Evolutionary conservation across 2,797 vertebrate species (phyloP).

Genomic region (Sebastes elongatus): DNA sequence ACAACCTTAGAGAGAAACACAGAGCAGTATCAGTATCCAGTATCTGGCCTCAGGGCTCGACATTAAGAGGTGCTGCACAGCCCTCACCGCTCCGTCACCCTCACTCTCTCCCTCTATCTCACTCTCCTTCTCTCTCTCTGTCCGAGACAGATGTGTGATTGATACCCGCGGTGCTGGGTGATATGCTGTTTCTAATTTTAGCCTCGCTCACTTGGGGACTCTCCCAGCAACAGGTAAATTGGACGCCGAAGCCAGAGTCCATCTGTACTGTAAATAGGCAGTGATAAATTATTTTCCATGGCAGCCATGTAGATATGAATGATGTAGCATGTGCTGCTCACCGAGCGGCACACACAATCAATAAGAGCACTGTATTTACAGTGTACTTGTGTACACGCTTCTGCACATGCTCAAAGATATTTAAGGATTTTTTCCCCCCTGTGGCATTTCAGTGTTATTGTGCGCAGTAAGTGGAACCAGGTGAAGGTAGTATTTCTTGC

Average conservation of each 20-base stretch:
- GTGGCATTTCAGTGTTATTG: neutral
- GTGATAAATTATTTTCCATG: slow-evolving; percentile 71
- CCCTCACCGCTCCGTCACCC: slow-evolving; percentile 22
- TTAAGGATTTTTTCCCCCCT: neutral
- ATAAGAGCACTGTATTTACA: neutral
- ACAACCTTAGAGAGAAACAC: neutral
- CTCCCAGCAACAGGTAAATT: slow-evolving; percentile 77
- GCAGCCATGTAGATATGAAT: slow-evolving; percentile 59
- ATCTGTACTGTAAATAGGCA: slow-evolving; percentile 73
- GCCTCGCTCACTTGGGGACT: slow-evolving; percentile 59
- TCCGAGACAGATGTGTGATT: slow-evolving; percentile 73
- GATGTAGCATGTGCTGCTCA: slow-evolving; percentile 51
- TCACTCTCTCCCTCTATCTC: slow-evolving; percentile 15
- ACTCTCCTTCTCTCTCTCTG: neutral
- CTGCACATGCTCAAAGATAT: neutral
- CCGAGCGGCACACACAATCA: slow-evolving; percentile 6
- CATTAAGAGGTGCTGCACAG: slow-evolving; percentile 41
- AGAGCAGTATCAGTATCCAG: slow-evolving; percentile 1
- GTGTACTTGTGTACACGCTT: neutral
- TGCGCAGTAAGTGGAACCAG: neutral
- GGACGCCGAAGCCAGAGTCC: slow-evolving; percentile 68
- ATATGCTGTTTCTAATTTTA: slow-evolving; percentile 80
- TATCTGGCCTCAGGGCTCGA: slow-evolving; percentile 26
- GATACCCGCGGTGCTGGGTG: slow-evolving; percentile 65
- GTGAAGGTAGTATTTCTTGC: neutral